Conservation (phyloP, 2,797 vertebrate species). For the Ambastaia sidthimunki region DNA sequence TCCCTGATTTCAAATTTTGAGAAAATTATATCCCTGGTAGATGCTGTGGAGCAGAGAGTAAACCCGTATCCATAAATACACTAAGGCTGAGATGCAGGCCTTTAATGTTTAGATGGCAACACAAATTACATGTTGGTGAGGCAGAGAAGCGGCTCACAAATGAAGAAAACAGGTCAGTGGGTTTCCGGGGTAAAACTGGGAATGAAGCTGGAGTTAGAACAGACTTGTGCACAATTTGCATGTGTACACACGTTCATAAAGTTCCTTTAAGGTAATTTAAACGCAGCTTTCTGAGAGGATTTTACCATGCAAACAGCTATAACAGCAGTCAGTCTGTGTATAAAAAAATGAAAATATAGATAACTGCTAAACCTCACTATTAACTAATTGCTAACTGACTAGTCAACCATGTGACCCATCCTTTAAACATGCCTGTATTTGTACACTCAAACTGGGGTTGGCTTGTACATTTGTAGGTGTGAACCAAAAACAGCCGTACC, state of each 20-base stretch:
- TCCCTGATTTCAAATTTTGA: slow-evolving; percentile 14
- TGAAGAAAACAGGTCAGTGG: slow-evolving; percentile 44
- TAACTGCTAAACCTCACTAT: too few species aligned
- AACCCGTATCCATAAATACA: slow-evolving; percentile 44
- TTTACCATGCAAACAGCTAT: too few species aligned
- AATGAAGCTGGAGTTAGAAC: slow-evolving; percentile 25
- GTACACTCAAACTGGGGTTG: too few species aligned
- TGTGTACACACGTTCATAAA: not conserved
- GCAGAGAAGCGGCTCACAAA: slow-evolving; percentile 14
- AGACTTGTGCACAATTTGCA: slow-evolving; percentile 22
- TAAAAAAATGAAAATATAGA: too few species aligned
- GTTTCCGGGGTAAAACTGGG: slow-evolving; percentile 47
- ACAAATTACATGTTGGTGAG: slow-evolving; percentile 56
- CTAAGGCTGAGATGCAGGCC: slow-evolving; percentile 19
- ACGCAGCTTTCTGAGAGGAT: too few species aligned
- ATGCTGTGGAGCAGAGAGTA: slow-evolving; percentile 9
- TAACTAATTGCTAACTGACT: too few species aligned
- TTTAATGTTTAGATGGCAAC: slow-evolving; percentile 49
- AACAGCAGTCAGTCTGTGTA: too few species aligned
- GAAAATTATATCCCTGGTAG: slow-evolving; percentile 28
- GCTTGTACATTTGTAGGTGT: too few species aligned
- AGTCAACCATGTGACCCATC: too few species aligned
- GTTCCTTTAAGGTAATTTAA: too few species aligned
- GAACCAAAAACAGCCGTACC: too few species aligned
- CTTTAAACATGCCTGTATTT: not conserved